Base-by-base conservation (phyloP, 2,888 invertebrate genomes). In the Xanthia icteritia region DNA sequence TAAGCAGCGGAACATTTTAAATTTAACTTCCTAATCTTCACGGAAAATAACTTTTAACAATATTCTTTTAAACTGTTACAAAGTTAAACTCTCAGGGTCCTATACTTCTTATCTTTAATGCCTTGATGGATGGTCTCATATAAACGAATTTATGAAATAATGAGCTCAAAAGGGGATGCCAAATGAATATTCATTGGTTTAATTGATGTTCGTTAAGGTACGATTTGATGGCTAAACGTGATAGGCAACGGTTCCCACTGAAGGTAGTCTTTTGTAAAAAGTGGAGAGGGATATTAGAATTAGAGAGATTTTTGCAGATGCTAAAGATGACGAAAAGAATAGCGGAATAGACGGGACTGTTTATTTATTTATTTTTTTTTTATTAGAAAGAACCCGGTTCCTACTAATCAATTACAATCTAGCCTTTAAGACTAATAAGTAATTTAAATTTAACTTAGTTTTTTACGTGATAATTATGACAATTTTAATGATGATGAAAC, bases 121-220 rank as follows among this genome's bases (percentile, higher is more conserved):
- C 77, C 81, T 76, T 91, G 90, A 91, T 91, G 86, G 89, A 90
- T 90, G 89, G 87, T 79, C 79, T 80, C 80, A 84, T 89, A 90
- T 88, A 89, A 91, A 92, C 88, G 90, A 91, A 91, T 93, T 92
- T 93, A 93, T 91, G 90, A 93, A 89, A 90, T 92, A 93, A 93
- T 92, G 90, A 85, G 74, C 51, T 61, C 54, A n/a, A 76, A 86
- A 88, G 89, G 90, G 89, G 85, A 86, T 83, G 84, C 64, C 63
- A 61, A 84, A 93, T 93, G 92, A 92, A 94, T 94, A 93, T 94
- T 93, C 91, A 94, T 93, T 81, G 87, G 90, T 86, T 91, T 91
- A 92, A 93, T 93, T 90, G 89, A 89, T 89, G 91, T 92, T 92
- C 90, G 93, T 93, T 92, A 90, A 69, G 79, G 65, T 67, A 67